phyloP scores from a whole-genome alignment of 2,888 invertebrate genomes.

The Nomada flava region DNA sequence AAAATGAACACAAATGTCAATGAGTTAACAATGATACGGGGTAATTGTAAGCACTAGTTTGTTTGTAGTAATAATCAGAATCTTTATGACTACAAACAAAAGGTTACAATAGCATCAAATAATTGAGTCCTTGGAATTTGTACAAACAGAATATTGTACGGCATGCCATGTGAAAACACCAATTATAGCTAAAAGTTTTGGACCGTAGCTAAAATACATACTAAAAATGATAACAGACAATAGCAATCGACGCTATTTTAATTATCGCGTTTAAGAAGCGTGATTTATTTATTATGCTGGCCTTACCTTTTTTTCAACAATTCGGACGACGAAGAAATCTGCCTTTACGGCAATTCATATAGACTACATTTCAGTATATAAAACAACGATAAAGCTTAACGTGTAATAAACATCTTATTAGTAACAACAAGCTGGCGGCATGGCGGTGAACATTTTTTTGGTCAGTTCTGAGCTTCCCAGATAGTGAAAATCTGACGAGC shows the following conservation, averaged over 20 bases:
- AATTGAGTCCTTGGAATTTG: neutral
- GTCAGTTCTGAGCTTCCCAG: slow-evolving; percentile 55
- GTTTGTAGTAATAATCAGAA: neutral
- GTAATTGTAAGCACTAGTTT: neutral
- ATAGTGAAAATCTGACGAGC: slow-evolving; percentile 62
- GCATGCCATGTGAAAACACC: neutral
- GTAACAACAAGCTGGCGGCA: slow-evolving; percentile 78
- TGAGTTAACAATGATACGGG: neutral
- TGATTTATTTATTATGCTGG: slow-evolving; percentile 9
- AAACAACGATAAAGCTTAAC: slow-evolving; percentile 77
- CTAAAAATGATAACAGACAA: neutral
- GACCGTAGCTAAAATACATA: slow-evolving; percentile 1
- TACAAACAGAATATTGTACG: neutral
- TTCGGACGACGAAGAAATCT: slow-evolving; percentile 70
- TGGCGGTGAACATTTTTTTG: slow-evolving; percentile 75
- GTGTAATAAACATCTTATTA: slow-evolving; percentile 77
- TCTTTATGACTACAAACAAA: neutral
- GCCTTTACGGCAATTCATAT: slow-evolving; percentile 79
- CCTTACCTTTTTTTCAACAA: slow-evolving; percentile 75
- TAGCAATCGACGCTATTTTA: neutral
- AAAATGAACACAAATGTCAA: neutral
- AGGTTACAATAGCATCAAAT: neutral
- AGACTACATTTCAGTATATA: slow-evolving; percentile 81
- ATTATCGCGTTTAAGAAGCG: neutral
- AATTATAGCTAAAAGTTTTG: neutral